Evolutionary conservation across 2,113 vertebrate genomes (phyloP).

Genomic region (Crotalus horridus): DNA sequence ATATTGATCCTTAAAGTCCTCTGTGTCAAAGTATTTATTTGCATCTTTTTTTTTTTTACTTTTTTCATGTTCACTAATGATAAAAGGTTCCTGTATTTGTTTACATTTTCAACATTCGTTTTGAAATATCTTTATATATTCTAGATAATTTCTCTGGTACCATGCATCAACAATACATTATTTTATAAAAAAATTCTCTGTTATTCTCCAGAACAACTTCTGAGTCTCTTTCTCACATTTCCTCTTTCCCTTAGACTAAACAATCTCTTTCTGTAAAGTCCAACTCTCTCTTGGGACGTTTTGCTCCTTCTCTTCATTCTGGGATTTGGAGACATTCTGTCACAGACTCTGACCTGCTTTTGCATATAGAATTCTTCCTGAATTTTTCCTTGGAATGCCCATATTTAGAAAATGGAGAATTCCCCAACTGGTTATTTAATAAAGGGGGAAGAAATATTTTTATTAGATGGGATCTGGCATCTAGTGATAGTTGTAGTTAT

Average conservation of each 20-base stretch:
- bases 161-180: no score
- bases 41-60: not conserved
- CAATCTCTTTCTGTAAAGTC: not conserved
- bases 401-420: not conserved
- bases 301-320: not conserved
- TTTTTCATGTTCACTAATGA: not conserved
- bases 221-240: not conserved
- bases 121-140: not conserved
- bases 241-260: not conserved
- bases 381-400: not conserved
- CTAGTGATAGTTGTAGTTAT: not conserved
- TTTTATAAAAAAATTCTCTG: not conserved
- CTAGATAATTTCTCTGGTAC: not conserved
- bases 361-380: not conserved
- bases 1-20: not conserved
- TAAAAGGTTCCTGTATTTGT: not conserved
- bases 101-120: not conserved
- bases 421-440: not conserved
- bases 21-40: not conserved
- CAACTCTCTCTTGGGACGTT: not conserved
- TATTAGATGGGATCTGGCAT: not conserved
- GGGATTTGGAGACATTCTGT: not conserved
- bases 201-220: not conserved
- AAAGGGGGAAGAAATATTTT: not conserved
- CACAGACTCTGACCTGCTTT: not conserved